Percentiles rank a stretch among this genome's conserved stretches.
These are phyloP conservation scores for Conopomorpha cramerella DNA, from an alignment of 1,140 invertebrate genomes.

Conservation along the genomic window DNA sequence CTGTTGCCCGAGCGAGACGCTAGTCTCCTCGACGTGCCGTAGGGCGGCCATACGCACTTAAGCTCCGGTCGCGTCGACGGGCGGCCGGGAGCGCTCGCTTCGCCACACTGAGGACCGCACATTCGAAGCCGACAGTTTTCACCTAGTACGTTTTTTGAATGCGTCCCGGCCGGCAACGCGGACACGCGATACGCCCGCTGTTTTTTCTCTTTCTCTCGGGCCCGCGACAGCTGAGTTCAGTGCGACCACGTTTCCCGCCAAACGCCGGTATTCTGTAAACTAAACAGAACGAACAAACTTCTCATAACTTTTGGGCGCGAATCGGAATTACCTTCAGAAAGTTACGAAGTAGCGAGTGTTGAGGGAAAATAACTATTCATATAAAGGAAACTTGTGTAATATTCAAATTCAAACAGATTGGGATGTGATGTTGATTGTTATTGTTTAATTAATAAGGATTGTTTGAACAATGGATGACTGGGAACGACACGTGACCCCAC, in stretches of 20 bases:
- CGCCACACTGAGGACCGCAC: conserved; percentile 29
- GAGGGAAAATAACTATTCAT: no score
- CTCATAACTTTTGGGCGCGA: conserved; percentile 46
- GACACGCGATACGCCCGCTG: conserved; percentile 40
- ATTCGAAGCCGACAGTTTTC: conserved; percentile 35
- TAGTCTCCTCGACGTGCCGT: conserved; percentile 45
- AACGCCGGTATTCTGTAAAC: no score
- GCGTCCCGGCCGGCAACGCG: conserved; percentile 37
- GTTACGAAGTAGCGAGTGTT: conserved; percentile 7
- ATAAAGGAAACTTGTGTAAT: no score
- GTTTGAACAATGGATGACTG: conserved; percentile 56
- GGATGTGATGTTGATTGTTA: no score
- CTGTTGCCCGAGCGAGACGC: conserved; percentile 24
- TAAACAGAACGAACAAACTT: no score
- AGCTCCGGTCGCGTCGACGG: conserved; percentile 53
- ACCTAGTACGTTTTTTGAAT: conserved; percentile 40
- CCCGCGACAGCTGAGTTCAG: conserved; percentile 34
- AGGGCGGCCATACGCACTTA: conserved; percentile 47
- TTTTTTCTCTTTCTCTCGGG: conserved; percentile 34
- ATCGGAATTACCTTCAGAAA: no score
- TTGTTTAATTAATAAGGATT: no score
- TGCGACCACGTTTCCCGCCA: conserved; percentile 36
- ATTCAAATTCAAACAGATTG: no score
- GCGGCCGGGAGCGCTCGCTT: conserved; percentile 48
- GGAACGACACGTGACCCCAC: conserved; percentile 57